Evolutionary conservation across 2,113 vertebrate species (phyloP).

Genomic region (Spea multiplicata): DNA sequence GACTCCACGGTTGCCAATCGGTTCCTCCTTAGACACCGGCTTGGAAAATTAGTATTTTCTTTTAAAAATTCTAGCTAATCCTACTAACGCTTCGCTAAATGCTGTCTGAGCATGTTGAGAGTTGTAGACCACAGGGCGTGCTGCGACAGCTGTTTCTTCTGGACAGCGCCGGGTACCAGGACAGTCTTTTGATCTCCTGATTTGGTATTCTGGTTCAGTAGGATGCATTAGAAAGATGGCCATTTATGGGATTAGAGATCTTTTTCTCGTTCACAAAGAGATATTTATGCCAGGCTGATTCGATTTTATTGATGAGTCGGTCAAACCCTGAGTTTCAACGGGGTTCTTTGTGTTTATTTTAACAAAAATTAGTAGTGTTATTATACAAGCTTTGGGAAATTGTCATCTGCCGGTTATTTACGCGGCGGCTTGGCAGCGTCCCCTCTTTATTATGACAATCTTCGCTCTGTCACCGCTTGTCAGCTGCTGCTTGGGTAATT

Average conservation of each 20-base stretch:
- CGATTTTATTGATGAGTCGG: constrained; percentile 15
- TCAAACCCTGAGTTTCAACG: constrained; percentile 58
- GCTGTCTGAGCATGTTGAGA: too few relatives aligned
- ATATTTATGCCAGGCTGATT: constrained; percentile 5
- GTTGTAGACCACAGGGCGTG: too few relatives aligned
- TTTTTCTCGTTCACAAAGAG: constrained; percentile 29
- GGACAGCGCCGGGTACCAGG: too few relatives aligned
- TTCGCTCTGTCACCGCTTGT: constrained; percentile 63
- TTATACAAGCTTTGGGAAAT: constrained; percentile 63
- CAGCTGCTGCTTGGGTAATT: constrained; percentile 60
- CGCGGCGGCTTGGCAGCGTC: constrained; percentile 68
- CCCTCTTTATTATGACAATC: constrained; percentile 69
- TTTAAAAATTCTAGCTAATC: too few relatives aligned
- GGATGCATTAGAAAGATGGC: not conserved
- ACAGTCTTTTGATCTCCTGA: not conserved
- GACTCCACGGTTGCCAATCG: too few relatives aligned
- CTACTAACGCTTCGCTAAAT: too few relatives aligned
- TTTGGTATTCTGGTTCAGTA: constrained; percentile 3
- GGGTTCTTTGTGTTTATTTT: constrained; percentile 61
- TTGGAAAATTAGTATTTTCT: too few relatives aligned
- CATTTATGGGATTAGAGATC: constrained; percentile 11
- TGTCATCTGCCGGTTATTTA: constrained; percentile 72
- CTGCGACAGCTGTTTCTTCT: too few relatives aligned
- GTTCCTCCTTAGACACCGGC: too few relatives aligned
- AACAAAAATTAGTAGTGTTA: constrained; percentile 55